Conservation (phyloP, 2,888 invertebrate genomes). For the Pollenia labialis region DNA sequence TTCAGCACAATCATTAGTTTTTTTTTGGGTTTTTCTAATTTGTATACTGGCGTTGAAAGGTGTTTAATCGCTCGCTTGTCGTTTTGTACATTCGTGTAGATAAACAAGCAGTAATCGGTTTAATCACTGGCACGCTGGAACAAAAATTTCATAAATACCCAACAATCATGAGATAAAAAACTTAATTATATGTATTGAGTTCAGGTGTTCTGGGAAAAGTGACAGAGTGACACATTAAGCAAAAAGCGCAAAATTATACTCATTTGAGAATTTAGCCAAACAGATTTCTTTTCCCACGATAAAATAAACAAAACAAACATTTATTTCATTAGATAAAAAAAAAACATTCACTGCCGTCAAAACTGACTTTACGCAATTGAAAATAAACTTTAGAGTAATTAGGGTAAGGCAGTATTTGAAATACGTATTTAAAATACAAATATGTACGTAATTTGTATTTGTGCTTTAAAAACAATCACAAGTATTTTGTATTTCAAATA, state of each 20-base stretch:
- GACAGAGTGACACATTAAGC: slow-evolving; percentile 2
- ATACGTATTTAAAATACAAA: too few species aligned
- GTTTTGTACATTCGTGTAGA: background rate
- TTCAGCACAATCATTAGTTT: slow-evolving; percentile 21
- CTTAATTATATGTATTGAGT: background rate
- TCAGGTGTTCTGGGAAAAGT: background rate
- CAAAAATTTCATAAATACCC: background rate
- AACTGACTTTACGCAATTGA: too few species aligned
- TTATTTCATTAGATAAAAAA: background rate
- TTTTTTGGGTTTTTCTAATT: background rate
- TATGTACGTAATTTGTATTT: too few species aligned
- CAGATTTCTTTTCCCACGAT: slow-evolving; percentile 30
- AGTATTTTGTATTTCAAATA: too few species aligned
- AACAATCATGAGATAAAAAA: background rate
- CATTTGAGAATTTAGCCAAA: background rate
- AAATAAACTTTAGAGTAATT: too few species aligned
- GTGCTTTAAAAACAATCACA: too few species aligned
- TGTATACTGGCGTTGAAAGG: background rate
- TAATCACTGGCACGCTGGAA: background rate
- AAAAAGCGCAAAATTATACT: background rate
- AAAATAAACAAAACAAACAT: background rate
- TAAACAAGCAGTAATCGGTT: background rate
- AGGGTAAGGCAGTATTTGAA: too few species aligned
- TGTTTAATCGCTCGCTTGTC: slow-evolving; percentile 3
- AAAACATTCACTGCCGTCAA: background rate